Conservation (phyloP, 2,888 invertebrate genomes). For the Chorisops tibialis region DNA sequence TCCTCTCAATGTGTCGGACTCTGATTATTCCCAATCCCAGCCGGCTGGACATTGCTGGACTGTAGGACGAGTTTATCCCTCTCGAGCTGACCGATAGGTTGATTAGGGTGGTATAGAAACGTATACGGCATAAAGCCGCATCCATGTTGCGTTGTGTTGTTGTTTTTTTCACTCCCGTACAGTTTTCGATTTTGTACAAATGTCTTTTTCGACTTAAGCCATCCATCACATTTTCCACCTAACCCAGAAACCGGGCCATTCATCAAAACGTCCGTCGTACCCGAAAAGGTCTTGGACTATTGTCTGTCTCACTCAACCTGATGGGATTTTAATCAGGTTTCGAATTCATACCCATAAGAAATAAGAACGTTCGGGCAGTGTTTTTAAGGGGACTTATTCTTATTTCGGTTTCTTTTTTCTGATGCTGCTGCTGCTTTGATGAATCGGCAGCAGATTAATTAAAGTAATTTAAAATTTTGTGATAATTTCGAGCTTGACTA, state of each 20-base stretch:
- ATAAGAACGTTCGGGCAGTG: too few species aligned
- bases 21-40: slow-evolving; percentile 4
- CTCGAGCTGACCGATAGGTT: too few species aligned
- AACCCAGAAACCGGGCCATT: slow-evolving; percentile 31
- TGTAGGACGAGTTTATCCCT: too few species aligned
- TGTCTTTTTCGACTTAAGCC: slow-evolving; percentile 36
- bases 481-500: slow-evolving; percentile 39
- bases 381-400: too few species aligned
- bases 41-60: too few species aligned
- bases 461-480: slow-evolving; percentile 45
- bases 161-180: background rate
- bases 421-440: slow-evolving; percentile 14
- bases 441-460: slow-evolving; percentile 42
- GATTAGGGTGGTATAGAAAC: too few species aligned
- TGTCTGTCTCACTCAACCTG: slow-evolving; percentile 17
- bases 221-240: slow-evolving; percentile 36
- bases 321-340: slow-evolving; percentile 24
- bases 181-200: slow-evolving; percentile 35
- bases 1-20: background rate
- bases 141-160: too few species aligned
- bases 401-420: background rate
- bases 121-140: too few species aligned
- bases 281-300: background rate
- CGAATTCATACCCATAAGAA: background rate
- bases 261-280: slow-evolving; percentile 19